These are phyloP conservation scores for Deilephila porcellus DNA, from an alignment of 2,888 invertebrate genomes.

Conservation along the genomic window DNA sequence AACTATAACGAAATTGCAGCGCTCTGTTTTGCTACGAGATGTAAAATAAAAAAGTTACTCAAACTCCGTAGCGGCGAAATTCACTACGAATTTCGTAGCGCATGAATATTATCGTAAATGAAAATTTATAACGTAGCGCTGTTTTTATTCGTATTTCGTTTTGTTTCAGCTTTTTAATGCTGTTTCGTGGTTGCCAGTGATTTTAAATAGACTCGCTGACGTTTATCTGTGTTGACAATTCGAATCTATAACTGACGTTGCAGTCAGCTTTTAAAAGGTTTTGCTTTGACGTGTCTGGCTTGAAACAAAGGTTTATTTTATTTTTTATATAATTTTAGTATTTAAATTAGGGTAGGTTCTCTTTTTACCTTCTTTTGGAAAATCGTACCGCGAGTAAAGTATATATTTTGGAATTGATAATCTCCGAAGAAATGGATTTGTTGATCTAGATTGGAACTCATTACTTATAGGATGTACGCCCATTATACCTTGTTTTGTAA, in stretches of 20 bases:
- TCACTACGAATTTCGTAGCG: constrained; percentile 37
- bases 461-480: no score
- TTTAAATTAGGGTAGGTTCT: no score
- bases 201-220: background rate
- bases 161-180: constrained; percentile 2
- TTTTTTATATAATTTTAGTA: background rate
- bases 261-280: background rate
- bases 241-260: background rate
- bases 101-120: constrained; percentile 29
- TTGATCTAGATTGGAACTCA: no score
- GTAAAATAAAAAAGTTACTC: constrained; percentile 34
- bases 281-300: background rate
- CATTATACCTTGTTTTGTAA: no score
- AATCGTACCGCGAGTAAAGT: no score
- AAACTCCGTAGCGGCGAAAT: constrained; percentile 36
- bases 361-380: no score
- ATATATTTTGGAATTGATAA: no score
- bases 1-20: constrained; percentile 24
- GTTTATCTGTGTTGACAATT: background rate
- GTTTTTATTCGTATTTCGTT: constrained; percentile 2
- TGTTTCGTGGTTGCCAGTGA: background rate
- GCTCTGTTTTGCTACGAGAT: constrained; percentile 21
- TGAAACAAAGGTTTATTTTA: background rate
- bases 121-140: constrained; percentile 18
- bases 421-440: no score